Conservation (phyloP, 2,797 vertebrate species). For the Platalea minor region DNA sequence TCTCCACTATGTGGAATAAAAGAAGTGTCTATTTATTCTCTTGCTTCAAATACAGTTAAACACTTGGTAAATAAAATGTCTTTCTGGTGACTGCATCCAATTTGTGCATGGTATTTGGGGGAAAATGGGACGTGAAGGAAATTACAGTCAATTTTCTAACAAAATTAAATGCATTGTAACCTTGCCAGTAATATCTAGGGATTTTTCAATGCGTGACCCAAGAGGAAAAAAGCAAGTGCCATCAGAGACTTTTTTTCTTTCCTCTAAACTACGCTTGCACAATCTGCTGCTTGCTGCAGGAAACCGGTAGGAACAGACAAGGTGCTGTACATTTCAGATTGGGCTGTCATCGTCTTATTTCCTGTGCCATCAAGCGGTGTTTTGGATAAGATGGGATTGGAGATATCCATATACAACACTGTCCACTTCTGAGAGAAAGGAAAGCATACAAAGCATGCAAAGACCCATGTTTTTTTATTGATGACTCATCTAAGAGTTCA, state of each 20-base stretch:
- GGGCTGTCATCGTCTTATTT: background rate
- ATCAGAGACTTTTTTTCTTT: background rate
- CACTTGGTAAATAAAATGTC: background rate
- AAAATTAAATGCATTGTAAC: slow-evolving; percentile 2
- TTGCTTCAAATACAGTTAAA: slow-evolving; percentile 22
- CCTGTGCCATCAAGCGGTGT: background rate
- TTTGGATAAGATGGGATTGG: background rate
- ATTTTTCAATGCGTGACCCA: background rate
- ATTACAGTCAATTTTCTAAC: background rate
- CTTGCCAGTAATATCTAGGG: background rate
- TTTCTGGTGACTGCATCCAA: slow-evolving; percentile 10
- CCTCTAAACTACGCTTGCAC: fast-evolving
- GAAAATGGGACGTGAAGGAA: background rate
- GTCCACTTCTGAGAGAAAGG: background rate
- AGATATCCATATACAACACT: background rate
- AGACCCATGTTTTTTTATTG: background rate
- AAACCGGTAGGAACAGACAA: background rate
- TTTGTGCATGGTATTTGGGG: background rate
- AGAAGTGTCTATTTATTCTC: background rate
- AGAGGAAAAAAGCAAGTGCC: background rate
- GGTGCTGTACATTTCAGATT: background rate
- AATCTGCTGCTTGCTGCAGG: background rate
- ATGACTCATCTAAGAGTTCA: background rate
- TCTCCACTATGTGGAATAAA: background rate
- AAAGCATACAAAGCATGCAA: background rate